phyloP scores from a whole-genome alignment of 1,140 invertebrate species.

The Chrysopa pallens region DNA sequence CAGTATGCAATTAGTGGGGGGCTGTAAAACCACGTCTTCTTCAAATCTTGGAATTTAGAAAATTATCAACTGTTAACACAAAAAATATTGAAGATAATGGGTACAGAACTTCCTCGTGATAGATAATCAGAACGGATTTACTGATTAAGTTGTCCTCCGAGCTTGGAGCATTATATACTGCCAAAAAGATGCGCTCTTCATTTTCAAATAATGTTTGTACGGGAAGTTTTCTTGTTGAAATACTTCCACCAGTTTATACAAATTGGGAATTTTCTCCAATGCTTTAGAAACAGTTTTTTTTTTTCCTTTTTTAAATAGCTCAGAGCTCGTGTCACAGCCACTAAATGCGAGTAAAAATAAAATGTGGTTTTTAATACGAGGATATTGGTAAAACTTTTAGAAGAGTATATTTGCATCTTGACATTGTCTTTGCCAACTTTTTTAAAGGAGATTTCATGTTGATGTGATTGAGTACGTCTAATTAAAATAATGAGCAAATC shows the following conservation, averaged over 20 bases:
- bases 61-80: too few relatives aligned
- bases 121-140: too few relatives aligned
- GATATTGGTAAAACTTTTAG: slow-evolving; percentile 14
- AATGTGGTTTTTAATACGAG: slow-evolving; percentile 15
- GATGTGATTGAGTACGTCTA: slow-evolving; percentile 11
- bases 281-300: slow-evolving; percentile 13
- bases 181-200: slow-evolving; percentile 13
- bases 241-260: too few relatives aligned
- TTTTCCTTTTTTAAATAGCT: slow-evolving; percentile 17
- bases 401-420: slow-evolving; percentile 14
- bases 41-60: too few relatives aligned
- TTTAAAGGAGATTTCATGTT: too few relatives aligned
- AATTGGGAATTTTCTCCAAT: slow-evolving; percentile 11
- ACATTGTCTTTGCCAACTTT: slow-evolving; percentile 11
- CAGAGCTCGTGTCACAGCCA: slow-evolving; percentile 20
- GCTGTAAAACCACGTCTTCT: too few relatives aligned
- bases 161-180: slow-evolving; percentile 18
- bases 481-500: slow-evolving; percentile 20
- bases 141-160: slow-evolving; percentile 11
- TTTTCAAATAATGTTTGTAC: slow-evolving; percentile 13
- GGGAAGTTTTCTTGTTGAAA: slow-evolving; percentile 18
- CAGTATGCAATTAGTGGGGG: too few relatives aligned
- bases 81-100: too few relatives aligned
- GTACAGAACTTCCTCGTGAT: too few relatives aligned
- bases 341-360: slow-evolving; percentile 18